Percentiles rank a stretch among this genome's conserved stretches.
These are phyloP conservation scores for Trachelus tabidus DNA, from an alignment of 2,888 invertebrate genomes.

Conservation along the genomic window DNA sequence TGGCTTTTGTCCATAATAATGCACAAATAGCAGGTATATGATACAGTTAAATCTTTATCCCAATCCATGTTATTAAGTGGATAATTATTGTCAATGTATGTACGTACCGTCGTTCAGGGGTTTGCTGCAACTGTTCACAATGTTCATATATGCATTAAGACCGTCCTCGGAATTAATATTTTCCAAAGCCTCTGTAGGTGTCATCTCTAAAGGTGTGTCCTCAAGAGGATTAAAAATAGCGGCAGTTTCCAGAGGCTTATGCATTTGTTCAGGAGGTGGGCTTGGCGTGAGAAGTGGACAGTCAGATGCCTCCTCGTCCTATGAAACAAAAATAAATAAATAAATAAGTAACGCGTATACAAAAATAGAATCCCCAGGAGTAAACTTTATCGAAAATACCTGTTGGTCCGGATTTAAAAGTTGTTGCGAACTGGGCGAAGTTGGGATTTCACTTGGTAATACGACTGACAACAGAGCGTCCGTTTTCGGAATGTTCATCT, in stretches of 20 bases:
- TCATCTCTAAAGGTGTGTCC: conserved; percentile 47
- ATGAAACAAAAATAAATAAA: background rate
- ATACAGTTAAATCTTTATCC: background rate
- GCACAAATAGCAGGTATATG: background rate
- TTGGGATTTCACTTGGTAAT: conserved; percentile 46
- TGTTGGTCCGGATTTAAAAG: conserved; percentile 56
- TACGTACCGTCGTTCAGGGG: conserved; percentile 56
- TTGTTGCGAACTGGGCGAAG: conserved; percentile 47
- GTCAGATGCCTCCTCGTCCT: conserved; percentile 75
- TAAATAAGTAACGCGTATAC: background rate
- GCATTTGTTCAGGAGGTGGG: conserved; percentile 67
- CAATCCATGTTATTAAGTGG: background rate
- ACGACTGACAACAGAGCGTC: conserved; percentile 51
- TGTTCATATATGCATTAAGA: conserved; percentile 56
- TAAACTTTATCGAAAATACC: conserved; percentile 37
- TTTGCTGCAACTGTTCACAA: conserved; percentile 60
- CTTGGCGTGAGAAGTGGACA: conserved; percentile 75
- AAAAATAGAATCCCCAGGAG: background rate
- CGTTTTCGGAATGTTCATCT: conserved; percentile 53
- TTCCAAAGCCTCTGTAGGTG: conserved; percentile 47
- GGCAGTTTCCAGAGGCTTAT: conserved; percentile 41
- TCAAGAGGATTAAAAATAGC: conserved; percentile 51
- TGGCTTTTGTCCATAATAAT: background rate
- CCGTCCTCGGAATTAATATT: conserved; percentile 59
- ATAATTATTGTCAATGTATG: background rate